Percentiles rank a stretch among this genome's conserved stretches.
Conservation (phyloP, 2,888 invertebrate species). For the Lasioglossum lativentre region DNA sequence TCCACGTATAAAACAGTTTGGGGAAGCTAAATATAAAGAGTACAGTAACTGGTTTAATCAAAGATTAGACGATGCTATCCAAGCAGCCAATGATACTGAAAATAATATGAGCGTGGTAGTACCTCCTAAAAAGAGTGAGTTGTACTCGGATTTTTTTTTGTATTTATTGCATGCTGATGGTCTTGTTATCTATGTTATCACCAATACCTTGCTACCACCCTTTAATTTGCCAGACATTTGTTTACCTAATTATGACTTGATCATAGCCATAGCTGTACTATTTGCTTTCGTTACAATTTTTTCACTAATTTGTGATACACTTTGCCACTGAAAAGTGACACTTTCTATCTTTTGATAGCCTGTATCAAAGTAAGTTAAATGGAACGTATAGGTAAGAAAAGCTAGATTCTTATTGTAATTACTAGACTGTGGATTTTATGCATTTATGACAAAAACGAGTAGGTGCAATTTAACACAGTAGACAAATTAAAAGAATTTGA, state of each 20-base stretch:
- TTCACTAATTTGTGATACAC: background rate
- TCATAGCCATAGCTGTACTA: background rate
- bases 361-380: background rate
- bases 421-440: background rate
- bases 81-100: conserved; percentile 88
- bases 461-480: too few relatives aligned
- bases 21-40: conserved; percentile 89
- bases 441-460: background rate
- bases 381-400: background rate
- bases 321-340: background rate
- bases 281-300: background rate
- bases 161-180: background rate
- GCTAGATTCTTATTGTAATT: background rate
- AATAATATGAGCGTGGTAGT: conserved; percentile 44
- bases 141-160: conserved; percentile 14
- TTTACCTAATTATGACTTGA: background rate
- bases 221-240: conserved; percentile 53
- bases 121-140: conserved; percentile 78
- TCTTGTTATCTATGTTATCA: background rate
- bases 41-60: conserved; percentile 92
- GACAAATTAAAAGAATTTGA: too few relatives aligned
- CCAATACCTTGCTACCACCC: background rate
- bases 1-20: conserved; percentile 91
- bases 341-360: background rate
- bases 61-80: conserved; percentile 94